Evolutionary conservation across 2,888 invertebrate genomes (phyloP), one percentile per base, ranked within the genome.

Genomic region (Leptinotarsa tumamoca): DNA sequence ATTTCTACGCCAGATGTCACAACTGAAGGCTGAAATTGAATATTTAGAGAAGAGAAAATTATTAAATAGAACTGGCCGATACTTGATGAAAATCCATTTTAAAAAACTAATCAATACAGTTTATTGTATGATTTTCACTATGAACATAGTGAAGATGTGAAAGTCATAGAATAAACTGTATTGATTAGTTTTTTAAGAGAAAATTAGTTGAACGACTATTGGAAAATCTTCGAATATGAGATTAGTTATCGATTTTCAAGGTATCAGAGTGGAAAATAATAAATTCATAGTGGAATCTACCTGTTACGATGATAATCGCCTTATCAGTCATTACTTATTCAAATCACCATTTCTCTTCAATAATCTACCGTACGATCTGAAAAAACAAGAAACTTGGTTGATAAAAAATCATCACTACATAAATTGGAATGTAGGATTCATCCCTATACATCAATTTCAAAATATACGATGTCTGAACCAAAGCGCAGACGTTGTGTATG

Each of bases 201-300:
- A 67, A 67, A 67, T 43, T 67, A 43, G 2, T 33, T 67, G 18
- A 49, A 50, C 50, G 10, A n/a, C n/a, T 50, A 67, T 50, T 67
- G 49, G 50, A 43, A n/a, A 49, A 67, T 43, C 7, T 33, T 7
- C 33, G 33, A 33, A 33, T 33, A 33, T 5, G 27, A 27, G 5
- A 27, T 27, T 67, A 67, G 67, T 67, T 18, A 67, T 43, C 43
- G 43, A 67, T 67, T 67, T 67, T 67, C 67, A 67, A 67, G n/a
- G 67, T 43, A 49, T 27, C 49, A 43, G 49, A 33, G 43, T 67
- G 4, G 18, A 67, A 33, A 67, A 67, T n/a, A 67, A 67, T 33
- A 7, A 33, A 5, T 33, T 33, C 7, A 1, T 33, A 33, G 33
- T 33, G 33, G 5, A 33, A 33, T 43, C 2, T 1, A 50, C 67